Conservation (phyloP, 1,140 invertebrate genomes). For the Pectinophora gossypiella region DNA sequence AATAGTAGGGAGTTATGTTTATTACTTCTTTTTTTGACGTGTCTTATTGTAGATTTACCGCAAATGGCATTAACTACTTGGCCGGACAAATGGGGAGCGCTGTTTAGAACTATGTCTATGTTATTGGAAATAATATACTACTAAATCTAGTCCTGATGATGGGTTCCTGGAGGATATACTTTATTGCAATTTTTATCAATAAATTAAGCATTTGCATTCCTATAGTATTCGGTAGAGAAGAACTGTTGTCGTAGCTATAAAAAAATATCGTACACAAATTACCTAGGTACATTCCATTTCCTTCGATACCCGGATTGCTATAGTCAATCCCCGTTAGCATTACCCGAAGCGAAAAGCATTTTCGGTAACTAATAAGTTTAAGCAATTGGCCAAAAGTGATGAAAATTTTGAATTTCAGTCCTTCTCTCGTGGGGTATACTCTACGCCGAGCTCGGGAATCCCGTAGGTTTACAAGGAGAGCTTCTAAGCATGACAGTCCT, state of each 20-base stretch:
- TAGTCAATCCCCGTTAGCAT: neutral
- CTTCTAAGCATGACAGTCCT: conserved; percentile 87
- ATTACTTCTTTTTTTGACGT: neutral
- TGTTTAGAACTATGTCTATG: no score
- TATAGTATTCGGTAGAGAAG: neutral
- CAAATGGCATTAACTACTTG: no score
- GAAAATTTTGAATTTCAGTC: conserved; percentile 56
- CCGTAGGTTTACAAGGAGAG: conserved; percentile 84
- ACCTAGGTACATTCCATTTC: neutral
- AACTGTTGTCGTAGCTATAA: neutral
- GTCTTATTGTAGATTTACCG: no score
- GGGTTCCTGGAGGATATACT: no score
- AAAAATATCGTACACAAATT: neutral
- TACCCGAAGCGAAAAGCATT: neutral
- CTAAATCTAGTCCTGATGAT: no score
- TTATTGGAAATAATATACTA: no score
- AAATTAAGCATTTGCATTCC: no score
- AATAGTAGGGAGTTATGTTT: neutral
- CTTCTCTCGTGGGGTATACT: conserved; percentile 85
- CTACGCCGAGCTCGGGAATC: conserved; percentile 82
- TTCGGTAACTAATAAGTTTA: neutral
- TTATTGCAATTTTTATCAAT: no score
- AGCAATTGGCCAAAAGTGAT: neutral
- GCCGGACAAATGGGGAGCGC: no score
- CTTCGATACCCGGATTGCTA: neutral